Base-by-base conservation (phyloP, 2,113 vertebrate genomes). In the Macrotus californicus region DNA sequence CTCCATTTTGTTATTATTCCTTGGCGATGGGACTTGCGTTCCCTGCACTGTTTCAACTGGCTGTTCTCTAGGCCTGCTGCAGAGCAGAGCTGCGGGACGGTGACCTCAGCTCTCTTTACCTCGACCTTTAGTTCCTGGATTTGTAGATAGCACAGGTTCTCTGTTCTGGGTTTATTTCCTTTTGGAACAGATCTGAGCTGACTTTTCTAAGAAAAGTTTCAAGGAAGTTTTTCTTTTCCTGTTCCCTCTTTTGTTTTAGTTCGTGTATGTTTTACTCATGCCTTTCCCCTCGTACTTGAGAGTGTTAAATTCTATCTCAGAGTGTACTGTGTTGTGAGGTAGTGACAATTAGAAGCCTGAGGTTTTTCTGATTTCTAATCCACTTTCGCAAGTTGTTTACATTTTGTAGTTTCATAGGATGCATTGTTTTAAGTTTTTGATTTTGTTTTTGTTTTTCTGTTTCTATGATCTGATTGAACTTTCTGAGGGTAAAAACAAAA, bases 401-500 rank as follows among this genome's bases (percentile, higher is more conserved):
- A 8, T 54, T 73, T 59, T 34, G 22, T 75, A 69, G 26, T 87
- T 67, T 87, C 36, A 75, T 18, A 67, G 34, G 43, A 46, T 34
- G 31, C 4, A 39, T 34, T 52, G 6, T 59, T 84, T 94, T 43
- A 73, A 43, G 36, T 95, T 89, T 89, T 85, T 52, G 50, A 43
- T 76, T 67, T n/a, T 66, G n/a, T 69, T 66, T 89, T 29, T 69
- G 6, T 67, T 94, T 56, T 76, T 92, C 1, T 22, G 21, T 50
- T 67, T 80, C 8, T 59, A 50, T 15, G 11, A 94, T 56, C 36
- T 92, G 22, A 86, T 14, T 77, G 21, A 86, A 56, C 0, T 69
- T 76, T 92, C 36, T 64, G 31, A 92, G 14, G 41, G 73, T 73
- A 83, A 93, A 95, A 59, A 66, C 3, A 79, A 76, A 86, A 43